Conservation (phyloP, 2,797 vertebrate genomes). For the Gallinago stenura region DNA sequence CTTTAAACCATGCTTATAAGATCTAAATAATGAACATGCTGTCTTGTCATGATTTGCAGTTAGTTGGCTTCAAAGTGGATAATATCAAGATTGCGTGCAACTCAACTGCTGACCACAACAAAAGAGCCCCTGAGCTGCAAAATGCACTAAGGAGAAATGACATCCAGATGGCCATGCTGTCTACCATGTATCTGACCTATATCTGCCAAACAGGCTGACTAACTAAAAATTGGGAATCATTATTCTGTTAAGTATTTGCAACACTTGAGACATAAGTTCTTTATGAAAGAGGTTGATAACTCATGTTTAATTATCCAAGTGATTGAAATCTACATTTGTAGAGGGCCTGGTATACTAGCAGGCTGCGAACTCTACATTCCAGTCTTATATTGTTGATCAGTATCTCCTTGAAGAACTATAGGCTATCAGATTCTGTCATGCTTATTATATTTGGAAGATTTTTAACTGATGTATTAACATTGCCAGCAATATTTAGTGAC, state of each 20-base stretch:
- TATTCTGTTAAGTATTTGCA: neutral
- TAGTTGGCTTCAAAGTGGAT: neutral
- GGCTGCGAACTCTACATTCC: neutral
- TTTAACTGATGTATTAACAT: constrained; percentile 24
- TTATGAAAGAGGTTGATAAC: neutral
- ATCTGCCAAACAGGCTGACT: neutral
- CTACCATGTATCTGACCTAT: neutral
- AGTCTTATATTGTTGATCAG: neutral
- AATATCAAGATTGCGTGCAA: neutral
- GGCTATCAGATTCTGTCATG: neutral
- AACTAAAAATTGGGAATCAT: neutral
- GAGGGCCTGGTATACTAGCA: neutral
- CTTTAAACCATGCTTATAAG: neutral
- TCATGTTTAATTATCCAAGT: constrained; percentile 5
- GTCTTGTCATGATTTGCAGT: neutral
- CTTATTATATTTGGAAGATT: constrained; percentile 4
- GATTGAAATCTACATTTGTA: neutral
- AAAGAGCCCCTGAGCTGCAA: neutral
- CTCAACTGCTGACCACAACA: neutral
- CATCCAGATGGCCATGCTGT: neutral
- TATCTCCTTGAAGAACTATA: constrained; percentile 2
- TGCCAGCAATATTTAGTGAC: neutral
- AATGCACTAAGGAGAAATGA: neutral
- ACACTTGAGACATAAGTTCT: neutral
- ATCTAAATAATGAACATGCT: neutral